These are phyloP conservation scores for Netelia fuscicornis DNA, from an alignment of 2,888 invertebrate genomes.

Conservation along the genomic window DNA sequence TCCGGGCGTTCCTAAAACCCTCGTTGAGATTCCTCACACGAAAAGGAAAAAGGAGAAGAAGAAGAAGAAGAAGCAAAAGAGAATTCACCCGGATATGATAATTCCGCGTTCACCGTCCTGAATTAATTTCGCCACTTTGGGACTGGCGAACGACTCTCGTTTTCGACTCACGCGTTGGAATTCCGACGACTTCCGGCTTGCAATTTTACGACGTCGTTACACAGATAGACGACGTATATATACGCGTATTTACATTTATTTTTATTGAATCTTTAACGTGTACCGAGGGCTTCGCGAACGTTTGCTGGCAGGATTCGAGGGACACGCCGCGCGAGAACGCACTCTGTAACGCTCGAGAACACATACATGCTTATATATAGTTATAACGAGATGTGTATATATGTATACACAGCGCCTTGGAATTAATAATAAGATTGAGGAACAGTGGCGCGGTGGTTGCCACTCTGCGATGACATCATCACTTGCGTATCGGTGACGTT, in stretches of 20 bases:
- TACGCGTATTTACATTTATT: constrained; percentile 13
- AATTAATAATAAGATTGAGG: constrained; percentile 68
- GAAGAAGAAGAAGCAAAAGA: neutral
- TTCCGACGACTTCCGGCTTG: constrained; percentile 48
- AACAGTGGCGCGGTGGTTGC: constrained; percentile 48
- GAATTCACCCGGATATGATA: neutral
- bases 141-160: constrained; percentile 24
- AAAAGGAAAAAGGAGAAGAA: neutral
- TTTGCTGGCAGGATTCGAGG: constrained; percentile 19
- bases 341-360: constrained; percentile 42
- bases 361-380: constrained; percentile 21
- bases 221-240: constrained; percentile 6
- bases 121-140: neutral
- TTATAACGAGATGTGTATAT: neutral
- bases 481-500: constrained; percentile 57
- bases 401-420: constrained; percentile 48
- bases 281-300: neutral
- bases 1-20: neutral
- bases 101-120: neutral
- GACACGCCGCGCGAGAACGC: constrained; percentile 30
- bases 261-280: constrained; percentile 25
- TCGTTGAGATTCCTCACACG: neutral
- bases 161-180: constrained; percentile 57
- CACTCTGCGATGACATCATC: constrained; percentile 58
- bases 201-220: constrained; percentile 42